Evolutionary conservation across 2,113 vertebrate species (phyloP), one percentile per base, ranked within the genome.

Genomic region (Heptranchias perlo): DNA sequence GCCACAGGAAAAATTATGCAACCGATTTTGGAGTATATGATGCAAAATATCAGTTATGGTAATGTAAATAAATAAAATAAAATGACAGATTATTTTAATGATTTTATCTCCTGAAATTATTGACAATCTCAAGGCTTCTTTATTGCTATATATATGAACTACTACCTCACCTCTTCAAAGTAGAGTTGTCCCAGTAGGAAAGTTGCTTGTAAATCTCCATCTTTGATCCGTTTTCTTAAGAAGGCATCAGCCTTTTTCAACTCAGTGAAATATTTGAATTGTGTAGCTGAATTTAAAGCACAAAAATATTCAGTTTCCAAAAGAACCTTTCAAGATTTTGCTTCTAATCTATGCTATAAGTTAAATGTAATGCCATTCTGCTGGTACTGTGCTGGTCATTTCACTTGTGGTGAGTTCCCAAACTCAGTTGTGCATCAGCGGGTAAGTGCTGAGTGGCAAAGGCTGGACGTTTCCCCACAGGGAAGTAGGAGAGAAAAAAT

Each of bases 151-250:
- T 95, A 47, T 52, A 95, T 52, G 23, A 73, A 73, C 54, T 64
- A 23, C 91, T 91, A n/a, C 39, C 84, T 96, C 96, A 98, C 98
- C 98, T 98, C 97, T 97, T 98, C 97, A 52, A 98, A 98, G 97
- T 97, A 98, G 0, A 97, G 97, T 0, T 98, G 98, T 86, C 98
- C 98, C 96, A 97, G 96, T n/a, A 98, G 97, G 87, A 99, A 98
- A 52, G 3, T 28, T 3, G 98, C 97, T 96, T 97, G 94, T 14
- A 96, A 16, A 73, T 98, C 97, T 96, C 96, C 98, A 54, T 13
- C 96, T 23, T 73, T 96, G 18, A 96, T 97, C 94, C 96, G 97
- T 44, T 96, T 96, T 67, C 69, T 97, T 96, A 97, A 54, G 69
- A 97, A 58, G 18, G 96, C 87, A 96, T 98, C 84, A 1, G 96